Evolutionary conservation across 2,113 vertebrate genomes (phyloP).

Genomic region (Uria lomvia): DNA sequence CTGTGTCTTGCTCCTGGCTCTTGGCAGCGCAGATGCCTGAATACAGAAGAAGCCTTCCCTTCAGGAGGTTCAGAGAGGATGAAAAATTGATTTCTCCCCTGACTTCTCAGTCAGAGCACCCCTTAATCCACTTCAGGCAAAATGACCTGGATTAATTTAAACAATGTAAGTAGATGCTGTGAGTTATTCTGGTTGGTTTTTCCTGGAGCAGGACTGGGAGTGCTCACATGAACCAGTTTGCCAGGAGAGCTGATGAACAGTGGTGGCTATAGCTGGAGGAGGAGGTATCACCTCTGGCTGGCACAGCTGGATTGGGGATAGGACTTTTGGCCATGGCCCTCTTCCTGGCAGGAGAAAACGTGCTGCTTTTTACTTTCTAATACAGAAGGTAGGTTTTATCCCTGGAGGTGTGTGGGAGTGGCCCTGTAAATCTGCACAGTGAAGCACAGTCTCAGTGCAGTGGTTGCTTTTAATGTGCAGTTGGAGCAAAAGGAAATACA

Average conservation of each 20-base stretch:
- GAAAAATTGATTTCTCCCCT: background rate
- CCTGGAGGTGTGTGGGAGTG: background rate
- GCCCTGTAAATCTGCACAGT: background rate
- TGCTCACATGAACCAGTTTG: background rate
- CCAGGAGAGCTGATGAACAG: background rate
- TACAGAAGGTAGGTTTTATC: background rate
- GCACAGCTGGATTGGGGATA: rapidly evolving
- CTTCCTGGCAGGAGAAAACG: background rate
- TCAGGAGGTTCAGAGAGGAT: background rate
- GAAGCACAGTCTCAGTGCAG: background rate
- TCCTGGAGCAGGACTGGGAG: background rate
- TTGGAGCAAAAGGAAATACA: background rate
- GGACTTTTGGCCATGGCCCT: background rate
- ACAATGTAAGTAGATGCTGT: background rate
- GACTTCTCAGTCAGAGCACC: background rate
- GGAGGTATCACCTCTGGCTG: background rate
- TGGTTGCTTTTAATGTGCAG: background rate
- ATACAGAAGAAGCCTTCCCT: background rate
- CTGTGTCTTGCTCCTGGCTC: background rate
- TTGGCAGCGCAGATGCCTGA: background rate
- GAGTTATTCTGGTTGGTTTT: background rate
- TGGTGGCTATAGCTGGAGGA: background rate
- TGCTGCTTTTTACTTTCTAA: background rate
- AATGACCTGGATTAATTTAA: background rate
- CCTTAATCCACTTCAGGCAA: background rate